Evolutionary conservation across 2,113 vertebrate genomes (phyloP), one percentile per base, ranked within the genome.

Genomic region (Crotalus horridus): DNA sequence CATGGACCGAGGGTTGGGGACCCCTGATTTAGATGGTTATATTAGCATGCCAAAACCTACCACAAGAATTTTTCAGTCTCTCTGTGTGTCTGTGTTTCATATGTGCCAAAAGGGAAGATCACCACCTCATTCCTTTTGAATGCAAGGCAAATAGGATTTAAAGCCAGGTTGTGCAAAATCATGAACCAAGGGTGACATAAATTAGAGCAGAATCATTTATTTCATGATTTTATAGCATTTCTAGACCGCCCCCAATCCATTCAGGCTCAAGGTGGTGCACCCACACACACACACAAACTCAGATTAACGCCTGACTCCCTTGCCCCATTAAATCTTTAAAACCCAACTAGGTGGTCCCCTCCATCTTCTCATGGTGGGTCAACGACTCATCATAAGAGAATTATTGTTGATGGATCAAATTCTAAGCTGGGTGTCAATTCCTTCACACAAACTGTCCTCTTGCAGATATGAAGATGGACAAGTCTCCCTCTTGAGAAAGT

Each of bases 371-470:
- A 33, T 6, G 29, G 2, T 33, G 2, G 64, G n/a, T n/a, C 64
- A 61, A 69, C 6, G 64, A n/a, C 29, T 69, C 64, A 15, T 69
- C 1, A 0, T 17, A 39, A 20, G 69, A 20, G 15, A 39, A 33
- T 74, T 17, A 33, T 74, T 17, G 29, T 69, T n/a, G n/a, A 33
- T 33, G 64, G 64, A 69, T 69, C 64, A n/a, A 13, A 48, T 48
- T 54, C 26, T 2, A 86, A 29, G 29, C n/a, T 23, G 55, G 29
- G 0, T 56, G 17, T 24, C 1, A 1, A 74, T 33, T 8, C 21
- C 29, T 11, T 20, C 13, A 0, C 46, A 4, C 61, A 9, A 0
- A 2, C 26, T 23, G n/a, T 8, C 0, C 1, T 58, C 7, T 23
- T 3, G 2, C 53, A 74, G n/a, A 15, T 74, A 17, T 33, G n/a